Evolutionary conservation across 2,888 invertebrate species (phyloP).

Genomic region (Ptychoptera albimana): DNA sequence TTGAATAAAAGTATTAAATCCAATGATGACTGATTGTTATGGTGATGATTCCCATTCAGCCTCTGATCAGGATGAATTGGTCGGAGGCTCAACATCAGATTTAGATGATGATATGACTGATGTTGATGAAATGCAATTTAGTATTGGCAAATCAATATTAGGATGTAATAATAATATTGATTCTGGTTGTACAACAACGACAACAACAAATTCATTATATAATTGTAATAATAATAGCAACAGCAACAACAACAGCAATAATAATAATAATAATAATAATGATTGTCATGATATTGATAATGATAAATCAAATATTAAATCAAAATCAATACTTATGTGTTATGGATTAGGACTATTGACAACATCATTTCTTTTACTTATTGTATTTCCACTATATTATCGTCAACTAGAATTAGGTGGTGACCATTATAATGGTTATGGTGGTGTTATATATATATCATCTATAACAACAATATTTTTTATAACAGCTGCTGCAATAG

Average conservation of each 20-base stretch:
- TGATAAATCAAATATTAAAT: neutral
- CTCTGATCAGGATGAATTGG: constrained; percentile 17
- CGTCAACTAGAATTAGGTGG: constrained; percentile 14
- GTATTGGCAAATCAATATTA: constrained; percentile 11
- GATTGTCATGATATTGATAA: neutral
- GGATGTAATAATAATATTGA: constrained; percentile 10
- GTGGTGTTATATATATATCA: constrained; percentile 15
- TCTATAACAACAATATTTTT: constrained; percentile 14
- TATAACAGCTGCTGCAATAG: constrained; percentile 11
- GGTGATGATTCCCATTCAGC: constrained; percentile 2
- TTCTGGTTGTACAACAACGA: constrained; percentile 7
- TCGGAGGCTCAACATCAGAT: constrained; percentile 14
- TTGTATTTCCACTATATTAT: constrained; percentile 35
- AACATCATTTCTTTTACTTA: constrained; percentile 33
- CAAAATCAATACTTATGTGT: constrained; percentile 31
- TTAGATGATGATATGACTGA: constrained; percentile 13
- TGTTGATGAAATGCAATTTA: constrained; percentile 12
- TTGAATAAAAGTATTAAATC: too few species aligned
- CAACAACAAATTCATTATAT: constrained; percentile 11
- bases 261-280: neutral
- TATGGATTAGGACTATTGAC: constrained; percentile 30
- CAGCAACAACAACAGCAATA: neutral
- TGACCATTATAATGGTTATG: constrained; percentile 14
- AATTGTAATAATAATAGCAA: too few species aligned
- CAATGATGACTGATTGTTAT: too few species aligned